Conservation (phyloP, 2,797 vertebrate genomes). For the Helicolenus hilgendorfi region DNA sequence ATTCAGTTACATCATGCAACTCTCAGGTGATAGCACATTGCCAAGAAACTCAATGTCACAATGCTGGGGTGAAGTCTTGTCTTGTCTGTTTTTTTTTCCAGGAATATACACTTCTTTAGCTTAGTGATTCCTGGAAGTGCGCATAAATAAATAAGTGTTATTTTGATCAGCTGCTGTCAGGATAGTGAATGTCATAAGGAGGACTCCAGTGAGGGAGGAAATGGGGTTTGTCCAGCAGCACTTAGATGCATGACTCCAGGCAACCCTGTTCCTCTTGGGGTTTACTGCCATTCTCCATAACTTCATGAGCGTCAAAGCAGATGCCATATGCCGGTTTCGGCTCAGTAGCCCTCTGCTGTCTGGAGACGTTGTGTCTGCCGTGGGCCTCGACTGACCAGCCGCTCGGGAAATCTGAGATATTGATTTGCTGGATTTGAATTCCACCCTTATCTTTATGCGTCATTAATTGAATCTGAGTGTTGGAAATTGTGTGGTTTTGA, state of each 20-base stretch:
- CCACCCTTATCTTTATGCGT: constrained; percentile 20
- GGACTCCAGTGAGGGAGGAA: constrained; percentile 57
- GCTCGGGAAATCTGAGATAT: constrained; percentile 53
- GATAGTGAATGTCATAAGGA: constrained; percentile 69
- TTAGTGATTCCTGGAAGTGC: constrained; percentile 82
- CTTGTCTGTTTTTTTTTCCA: constrained; percentile 70
- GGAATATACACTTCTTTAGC: constrained; percentile 69
- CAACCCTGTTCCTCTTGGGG: constrained; percentile 71
- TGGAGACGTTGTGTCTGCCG: constrained; percentile 68
- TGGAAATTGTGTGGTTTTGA: not conserved
- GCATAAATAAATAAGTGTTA: constrained; percentile 85
- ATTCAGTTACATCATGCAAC: constrained; percentile 64
- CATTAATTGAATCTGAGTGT: constrained; percentile 39
- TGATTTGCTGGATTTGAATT: constrained; percentile 45
- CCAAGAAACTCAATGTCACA: constrained; percentile 80
- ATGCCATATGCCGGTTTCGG: constrained; percentile 76
- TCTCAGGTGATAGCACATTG: constrained; percentile 64
- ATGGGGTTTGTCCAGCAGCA: constrained; percentile 75
- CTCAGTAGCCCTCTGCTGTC: constrained; percentile 71
- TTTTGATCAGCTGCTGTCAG: constrained; percentile 84
- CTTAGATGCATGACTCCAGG: constrained; percentile 84
- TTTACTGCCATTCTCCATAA: constrained; percentile 81
- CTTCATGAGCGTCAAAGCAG: constrained; percentile 86
- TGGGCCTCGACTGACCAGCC: constrained; percentile 60
- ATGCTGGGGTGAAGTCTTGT: constrained; percentile 54